A percentile compares a stretch with the other conserved stretches of the same genome.
Evolutionary conservation across 2,797 vertebrate genomes (phyloP).

Genomic region (Sebastes elongatus): DNA sequence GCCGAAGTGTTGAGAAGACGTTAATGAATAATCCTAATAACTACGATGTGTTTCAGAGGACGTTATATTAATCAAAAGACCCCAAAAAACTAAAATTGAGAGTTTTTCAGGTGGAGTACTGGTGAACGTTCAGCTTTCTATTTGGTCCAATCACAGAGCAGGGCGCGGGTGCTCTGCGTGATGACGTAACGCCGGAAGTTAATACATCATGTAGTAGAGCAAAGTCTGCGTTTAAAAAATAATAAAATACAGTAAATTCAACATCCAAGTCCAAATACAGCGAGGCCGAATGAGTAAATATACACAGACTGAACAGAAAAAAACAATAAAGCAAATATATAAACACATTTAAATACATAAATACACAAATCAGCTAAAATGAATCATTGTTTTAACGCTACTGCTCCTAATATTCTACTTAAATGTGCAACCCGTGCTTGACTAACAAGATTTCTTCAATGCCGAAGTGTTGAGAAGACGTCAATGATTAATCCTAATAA

Average conservation of each 20-base stretch:
- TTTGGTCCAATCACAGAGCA: slow-evolving; percentile 20
- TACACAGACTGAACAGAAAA: background rate
- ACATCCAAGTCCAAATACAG: background rate
- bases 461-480: too few relatives aligned
- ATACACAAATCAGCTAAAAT: background rate
- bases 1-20: too few relatives aligned
- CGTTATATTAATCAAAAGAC: too few relatives aligned
- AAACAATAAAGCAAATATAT: background rate
- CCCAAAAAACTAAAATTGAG: too few relatives aligned
- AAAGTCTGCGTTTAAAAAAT: too few relatives aligned
- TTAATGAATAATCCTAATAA: too few relatives aligned
- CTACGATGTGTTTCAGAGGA: too few relatives aligned
- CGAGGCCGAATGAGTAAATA: too few relatives aligned
- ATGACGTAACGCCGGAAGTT: background rate
- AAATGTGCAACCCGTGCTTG: background rate
- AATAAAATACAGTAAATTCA: too few relatives aligned
- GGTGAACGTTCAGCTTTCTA: too few relatives aligned
- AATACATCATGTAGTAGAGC: background rate
- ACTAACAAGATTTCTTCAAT: background rate
- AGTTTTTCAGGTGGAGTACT: too few relatives aligned
- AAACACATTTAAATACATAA: background rate
- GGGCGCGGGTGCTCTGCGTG: background rate
- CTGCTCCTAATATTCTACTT: background rate
- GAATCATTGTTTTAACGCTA: background rate
- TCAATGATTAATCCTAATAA: too few relatives aligned